A percentile compares a stretch with the other conserved stretches of the same genome.
Evolutionary conservation across 2,113 vertebrate species (phyloP).

Genomic region (Ctenomys sociabilis): DNA sequence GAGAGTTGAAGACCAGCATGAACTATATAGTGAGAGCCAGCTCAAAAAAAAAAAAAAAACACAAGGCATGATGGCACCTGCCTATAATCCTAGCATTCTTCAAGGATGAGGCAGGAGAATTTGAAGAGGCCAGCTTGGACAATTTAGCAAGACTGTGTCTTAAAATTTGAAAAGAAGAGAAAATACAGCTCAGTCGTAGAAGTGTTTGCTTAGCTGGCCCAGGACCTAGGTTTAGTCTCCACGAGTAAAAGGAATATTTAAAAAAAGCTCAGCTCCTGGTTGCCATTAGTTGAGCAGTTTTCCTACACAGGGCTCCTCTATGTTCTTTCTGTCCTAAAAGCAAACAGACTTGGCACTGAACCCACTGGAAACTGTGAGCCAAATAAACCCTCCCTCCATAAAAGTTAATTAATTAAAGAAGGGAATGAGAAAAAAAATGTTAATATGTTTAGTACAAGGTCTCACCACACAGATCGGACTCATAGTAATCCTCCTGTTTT

Average conservation of each 20-base stretch:
- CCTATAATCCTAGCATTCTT: background rate
- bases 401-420: background rate
- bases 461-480: too few species aligned
- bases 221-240: background rate
- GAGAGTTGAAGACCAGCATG: background rate
- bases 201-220: background rate
- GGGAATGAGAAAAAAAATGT: too few species aligned
- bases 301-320: background rate
- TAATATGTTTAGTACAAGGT: too few species aligned
- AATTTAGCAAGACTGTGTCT: background rate
- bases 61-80: background rate
- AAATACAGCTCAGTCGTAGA: background rate
- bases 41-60: background rate
- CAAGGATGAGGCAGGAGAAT: background rate
- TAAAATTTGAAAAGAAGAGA: background rate
- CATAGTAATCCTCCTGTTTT: too few species aligned
- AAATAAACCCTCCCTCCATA: background rate
- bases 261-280: too few species aligned
- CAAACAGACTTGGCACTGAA: background rate
- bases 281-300: background rate
- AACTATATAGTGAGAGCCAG: background rate
- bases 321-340: background rate
- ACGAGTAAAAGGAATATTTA: background rate
- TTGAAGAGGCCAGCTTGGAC: background rate
- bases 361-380: background rate